Conservation (phyloP, 2,113 vertebrate genomes). For the Takifugu flavidus region DNA sequence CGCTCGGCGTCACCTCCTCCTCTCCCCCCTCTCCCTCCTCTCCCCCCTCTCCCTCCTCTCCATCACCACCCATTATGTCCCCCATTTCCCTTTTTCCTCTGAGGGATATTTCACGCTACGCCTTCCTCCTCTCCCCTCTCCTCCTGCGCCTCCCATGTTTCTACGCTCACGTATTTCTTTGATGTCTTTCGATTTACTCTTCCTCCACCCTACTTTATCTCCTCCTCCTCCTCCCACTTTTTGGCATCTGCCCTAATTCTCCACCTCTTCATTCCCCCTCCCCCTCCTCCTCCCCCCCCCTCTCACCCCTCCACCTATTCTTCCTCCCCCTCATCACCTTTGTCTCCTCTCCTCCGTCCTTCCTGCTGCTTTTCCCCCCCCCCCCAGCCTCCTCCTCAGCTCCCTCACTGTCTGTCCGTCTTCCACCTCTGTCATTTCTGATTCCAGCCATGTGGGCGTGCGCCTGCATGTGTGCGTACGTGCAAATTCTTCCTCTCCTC, state of each 20-base stretch:
- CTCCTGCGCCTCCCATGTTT: background rate
- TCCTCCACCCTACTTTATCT: background rate
- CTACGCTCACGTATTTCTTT: background rate
- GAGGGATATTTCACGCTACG: background rate
- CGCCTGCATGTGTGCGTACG: slow-evolving; percentile 35
- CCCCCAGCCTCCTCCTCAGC: slow-evolving; percentile 5
- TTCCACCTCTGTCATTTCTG: slow-evolving; percentile 21
- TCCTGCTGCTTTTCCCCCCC: background rate
- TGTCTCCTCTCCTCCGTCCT: background rate
- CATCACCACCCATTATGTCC: slow-evolving; percentile 19
- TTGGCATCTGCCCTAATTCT: slow-evolving; percentile 37
- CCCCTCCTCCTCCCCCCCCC: background rate
- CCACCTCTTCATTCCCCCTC: background rate
- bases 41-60: slow-evolving; percentile 1
- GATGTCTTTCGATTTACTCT: background rate
- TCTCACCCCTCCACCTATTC: background rate
- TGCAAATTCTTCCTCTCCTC: slow-evolving; percentile 54
- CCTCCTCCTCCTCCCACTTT: slow-evolving; percentile 2
- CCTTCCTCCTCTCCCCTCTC: slow-evolving; percentile 10
- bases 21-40: background rate
- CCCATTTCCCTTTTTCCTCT: slow-evolving; percentile 4
- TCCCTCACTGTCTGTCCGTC: slow-evolving; percentile 10
- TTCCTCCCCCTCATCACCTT: background rate
- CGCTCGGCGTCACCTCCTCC: slow-evolving; percentile 21
- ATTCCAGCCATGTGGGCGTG: slow-evolving; percentile 42